A percentile compares a stretch with the other conserved stretches of the same genome.
Evolutionary conservation across 2,888 invertebrate genomes (phyloP).

Genomic region (Notocelia uddmanniana): DNA sequence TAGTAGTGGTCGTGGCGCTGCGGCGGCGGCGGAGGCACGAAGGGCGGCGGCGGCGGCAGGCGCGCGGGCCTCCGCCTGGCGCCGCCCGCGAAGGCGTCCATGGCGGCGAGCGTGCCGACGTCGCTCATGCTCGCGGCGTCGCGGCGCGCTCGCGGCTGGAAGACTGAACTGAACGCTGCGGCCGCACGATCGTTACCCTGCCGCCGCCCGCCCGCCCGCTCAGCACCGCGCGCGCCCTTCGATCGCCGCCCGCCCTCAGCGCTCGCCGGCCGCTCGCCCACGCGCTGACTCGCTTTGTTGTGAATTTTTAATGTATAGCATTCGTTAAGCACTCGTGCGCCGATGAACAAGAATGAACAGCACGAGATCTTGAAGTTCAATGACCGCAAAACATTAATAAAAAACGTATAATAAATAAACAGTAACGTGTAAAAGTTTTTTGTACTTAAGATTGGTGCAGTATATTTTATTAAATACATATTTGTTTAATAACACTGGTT

Average conservation of each 20-base stretch:
- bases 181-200: constrained; percentile 60
- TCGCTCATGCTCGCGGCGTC: constrained; percentile 79
- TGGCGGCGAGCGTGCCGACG: constrained; percentile 85
- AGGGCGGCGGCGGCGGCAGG: constrained; percentile 81
- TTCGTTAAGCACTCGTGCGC: constrained; percentile 73
- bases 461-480: not conserved
- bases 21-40: constrained; percentile 81
- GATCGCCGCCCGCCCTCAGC: constrained; percentile 82
- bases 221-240: constrained; percentile 81
- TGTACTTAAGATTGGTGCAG: not conserved
- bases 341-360: constrained; percentile 64
- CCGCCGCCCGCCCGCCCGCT: constrained; percentile 66
- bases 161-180: constrained; percentile 75
- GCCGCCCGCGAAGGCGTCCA: constrained; percentile 85
- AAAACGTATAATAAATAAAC: not conserved
- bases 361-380: constrained; percentile 61
- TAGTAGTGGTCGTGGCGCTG: constrained; percentile 82
- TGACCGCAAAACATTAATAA: constrained; percentile 54
- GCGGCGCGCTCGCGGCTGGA: constrained; percentile 82
- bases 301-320: constrained; percentile 84
- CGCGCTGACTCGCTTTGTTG: constrained; percentile 78
- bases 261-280: constrained; percentile 76
- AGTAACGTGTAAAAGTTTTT: constrained; percentile 6
- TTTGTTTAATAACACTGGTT: not conserved
- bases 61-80: constrained; percentile 80